A percentile compares a stretch with the other conserved stretches of the same genome.
Evolutionary conservation across 1,140 invertebrate genomes (phyloP).

Genomic region (Anadara kagoshimensis): DNA sequence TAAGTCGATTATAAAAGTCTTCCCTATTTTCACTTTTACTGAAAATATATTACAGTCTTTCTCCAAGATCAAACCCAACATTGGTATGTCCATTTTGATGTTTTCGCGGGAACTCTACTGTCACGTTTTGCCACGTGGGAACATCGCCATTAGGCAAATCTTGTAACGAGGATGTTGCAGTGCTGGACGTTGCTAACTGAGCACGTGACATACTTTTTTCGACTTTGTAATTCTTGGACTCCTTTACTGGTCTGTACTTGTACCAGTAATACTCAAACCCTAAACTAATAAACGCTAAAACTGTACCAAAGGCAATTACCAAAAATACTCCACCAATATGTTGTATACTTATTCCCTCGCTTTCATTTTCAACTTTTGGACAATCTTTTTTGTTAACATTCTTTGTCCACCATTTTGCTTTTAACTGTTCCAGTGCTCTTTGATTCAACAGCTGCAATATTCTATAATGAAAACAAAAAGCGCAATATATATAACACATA

Average conservation of each 20-base stretch:
- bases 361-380: constrained; percentile 91
- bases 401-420: constrained; percentile 96
- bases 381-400: constrained; percentile 87
- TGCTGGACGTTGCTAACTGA: background rate
- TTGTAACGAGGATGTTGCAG: background rate
- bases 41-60: no score
- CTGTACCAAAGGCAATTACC: constrained; percentile 66
- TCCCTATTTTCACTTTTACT: no score
- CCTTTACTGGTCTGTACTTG: constrained; percentile 38
- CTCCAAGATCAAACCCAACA: no score
- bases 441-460: constrained; percentile 95
- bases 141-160: constrained; percentile 8
- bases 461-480: constrained; percentile 74
- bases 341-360: constrained; percentile 96
- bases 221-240: constrained; percentile 27
- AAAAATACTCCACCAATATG: constrained; percentile 98
- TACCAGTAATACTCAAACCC: constrained; percentile 90
- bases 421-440: constrained; percentile 91
- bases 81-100: constrained; percentile 3
- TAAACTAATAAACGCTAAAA: constrained; percentile 86
- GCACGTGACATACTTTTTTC: constrained; percentile 29
- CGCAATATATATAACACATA: background rate
- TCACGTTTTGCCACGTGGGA: background rate
- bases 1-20: no score
- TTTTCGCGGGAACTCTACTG: constrained; percentile 12